Conservation (phyloP, 2,113 vertebrate genomes). For the Lota lota region DNA sequence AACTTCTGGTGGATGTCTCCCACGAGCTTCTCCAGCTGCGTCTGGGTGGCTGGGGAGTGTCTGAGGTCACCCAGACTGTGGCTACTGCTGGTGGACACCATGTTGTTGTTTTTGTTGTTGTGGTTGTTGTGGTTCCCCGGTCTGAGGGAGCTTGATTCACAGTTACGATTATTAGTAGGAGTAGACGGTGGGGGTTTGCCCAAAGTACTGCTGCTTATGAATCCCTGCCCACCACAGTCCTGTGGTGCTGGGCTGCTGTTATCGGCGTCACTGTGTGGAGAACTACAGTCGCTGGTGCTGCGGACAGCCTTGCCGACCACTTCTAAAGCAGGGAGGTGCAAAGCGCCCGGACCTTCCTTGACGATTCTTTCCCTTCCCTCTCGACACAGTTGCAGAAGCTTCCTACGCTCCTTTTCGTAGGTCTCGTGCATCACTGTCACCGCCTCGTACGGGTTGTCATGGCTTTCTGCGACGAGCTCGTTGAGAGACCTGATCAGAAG, state of each 20-base stretch:
- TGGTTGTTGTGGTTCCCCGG: conserved; percentile 5
- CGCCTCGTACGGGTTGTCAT: conserved; percentile 32
- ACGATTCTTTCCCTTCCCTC: conserved; percentile 56
- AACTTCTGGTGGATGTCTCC: conserved; percentile 57
- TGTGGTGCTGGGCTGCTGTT: too few relatives aligned
- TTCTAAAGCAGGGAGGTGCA: neutral
- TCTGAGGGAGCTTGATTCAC: too few relatives aligned
- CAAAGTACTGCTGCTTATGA: too few relatives aligned
- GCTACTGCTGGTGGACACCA: conserved; percentile 40
- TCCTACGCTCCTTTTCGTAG: conserved; percentile 57
- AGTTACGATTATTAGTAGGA: too few relatives aligned
- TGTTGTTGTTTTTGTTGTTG: conserved; percentile 29
- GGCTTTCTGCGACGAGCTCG: conserved; percentile 46
- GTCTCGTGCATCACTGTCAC: conserved; percentile 57
- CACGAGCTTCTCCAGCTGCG: conserved; percentile 49
- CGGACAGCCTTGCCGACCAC: neutral
- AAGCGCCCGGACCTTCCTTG: conserved; percentile 10
- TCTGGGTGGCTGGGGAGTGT: conserved; percentile 43
- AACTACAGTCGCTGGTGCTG: too few relatives aligned
- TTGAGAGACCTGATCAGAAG: conserved; percentile 61
- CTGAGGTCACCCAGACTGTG: conserved; percentile 51
- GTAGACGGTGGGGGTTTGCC: too few relatives aligned
- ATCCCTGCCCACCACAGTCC: too few relatives aligned
- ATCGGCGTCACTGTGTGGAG: too few relatives aligned
- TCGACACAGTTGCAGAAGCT: conserved; percentile 45